Percentiles rank a stretch among this genome's conserved stretches.
Conservation (phyloP, 2,888 invertebrate species). For the Trichogramma evanescens region DNA sequence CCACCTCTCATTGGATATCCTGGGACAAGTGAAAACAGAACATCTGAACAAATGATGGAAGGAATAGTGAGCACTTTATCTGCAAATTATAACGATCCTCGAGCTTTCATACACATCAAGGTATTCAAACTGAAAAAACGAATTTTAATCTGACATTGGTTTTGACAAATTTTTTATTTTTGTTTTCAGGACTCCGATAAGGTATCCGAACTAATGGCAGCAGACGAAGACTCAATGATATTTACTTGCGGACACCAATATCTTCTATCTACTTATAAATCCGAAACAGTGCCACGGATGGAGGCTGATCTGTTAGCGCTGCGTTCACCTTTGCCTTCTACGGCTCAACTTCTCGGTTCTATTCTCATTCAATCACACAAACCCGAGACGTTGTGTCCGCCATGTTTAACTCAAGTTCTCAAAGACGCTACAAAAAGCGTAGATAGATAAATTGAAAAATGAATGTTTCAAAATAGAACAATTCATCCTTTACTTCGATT, state of each 20-base stretch:
- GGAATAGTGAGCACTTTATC: conserved; percentile 41
- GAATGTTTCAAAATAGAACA: background rate
- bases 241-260: conserved; percentile 45
- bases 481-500: background rate
- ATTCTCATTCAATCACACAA: conserved; percentile 32
- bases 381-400: conserved; percentile 41
- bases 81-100: conserved; percentile 36
- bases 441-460: conserved; percentile 11
- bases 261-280: conserved; percentile 35
- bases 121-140: conserved; percentile 23
- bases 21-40: conserved; percentile 39
- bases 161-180: background rate
- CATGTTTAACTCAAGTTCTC: conserved; percentile 39
- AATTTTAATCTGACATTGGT: background rate
- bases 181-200: conserved; percentile 31
- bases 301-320: conserved; percentile 40
- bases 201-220: conserved; percentile 35
- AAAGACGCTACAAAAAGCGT: conserved; percentile 31
- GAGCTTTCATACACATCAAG: conserved; percentile 43
- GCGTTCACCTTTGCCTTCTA: conserved; percentile 39
- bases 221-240: conserved; percentile 39
- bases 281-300: conserved; percentile 40
- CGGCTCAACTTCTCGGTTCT: conserved; percentile 39
- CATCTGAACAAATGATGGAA: conserved; percentile 41
- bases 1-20: conserved; percentile 42